These are phyloP conservation scores for Mobula hypostoma DNA, from an alignment of 2,113 vertebrate species.

Conservation along the genomic window DNA sequence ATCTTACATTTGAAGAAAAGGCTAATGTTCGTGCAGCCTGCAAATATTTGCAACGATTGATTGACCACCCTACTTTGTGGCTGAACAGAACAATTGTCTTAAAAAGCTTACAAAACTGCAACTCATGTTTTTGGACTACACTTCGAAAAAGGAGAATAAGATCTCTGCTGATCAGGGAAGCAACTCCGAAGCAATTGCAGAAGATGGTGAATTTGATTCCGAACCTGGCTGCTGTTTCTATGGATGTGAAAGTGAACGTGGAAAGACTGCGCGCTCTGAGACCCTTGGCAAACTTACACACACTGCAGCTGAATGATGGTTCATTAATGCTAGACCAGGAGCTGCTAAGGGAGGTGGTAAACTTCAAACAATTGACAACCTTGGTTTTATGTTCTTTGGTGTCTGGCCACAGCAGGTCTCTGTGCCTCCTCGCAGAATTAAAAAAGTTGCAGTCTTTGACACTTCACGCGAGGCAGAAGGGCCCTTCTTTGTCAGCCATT, in stretches of 20 bases:
- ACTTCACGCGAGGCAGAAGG: slow-evolving; percentile 43
- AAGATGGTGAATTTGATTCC: slow-evolving; percentile 42
- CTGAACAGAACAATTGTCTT: slow-evolving; percentile 43
- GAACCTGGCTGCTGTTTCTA: slow-evolving; percentile 41
- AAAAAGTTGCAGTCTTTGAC: slow-evolving; percentile 41
- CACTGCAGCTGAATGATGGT: slow-evolving; percentile 41
- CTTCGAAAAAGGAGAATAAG: slow-evolving; percentile 43
- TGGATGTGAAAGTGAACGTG: slow-evolving; percentile 41
- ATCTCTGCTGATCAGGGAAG: slow-evolving; percentile 43
- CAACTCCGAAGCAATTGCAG: slow-evolving; percentile 42
- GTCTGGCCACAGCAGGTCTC: background rate
- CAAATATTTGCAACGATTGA: slow-evolving; percentile 41
- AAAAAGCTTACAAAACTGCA: slow-evolving; percentile 35
- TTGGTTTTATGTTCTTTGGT: slow-evolving; percentile 43
- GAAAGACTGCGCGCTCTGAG: slow-evolving; percentile 39
- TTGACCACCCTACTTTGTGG: slow-evolving; percentile 47
- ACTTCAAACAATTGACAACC: slow-evolving; percentile 42
- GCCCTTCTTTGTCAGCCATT: slow-evolving; percentile 39
- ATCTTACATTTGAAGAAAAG: slow-evolving; percentile 44
- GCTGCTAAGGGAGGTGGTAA: slow-evolving; percentile 25
- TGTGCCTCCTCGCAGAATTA: slow-evolving; percentile 40
- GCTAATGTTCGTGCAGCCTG: slow-evolving; percentile 43
- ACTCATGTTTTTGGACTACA: slow-evolving; percentile 42
- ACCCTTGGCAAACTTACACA: slow-evolving; percentile 42
- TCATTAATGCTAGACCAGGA: slow-evolving; percentile 36